Evolutionary conservation across 2,113 vertebrate genomes (phyloP), one percentile per base, ranked within the genome.

Genomic region (Neolamprologus sp.): DNA sequence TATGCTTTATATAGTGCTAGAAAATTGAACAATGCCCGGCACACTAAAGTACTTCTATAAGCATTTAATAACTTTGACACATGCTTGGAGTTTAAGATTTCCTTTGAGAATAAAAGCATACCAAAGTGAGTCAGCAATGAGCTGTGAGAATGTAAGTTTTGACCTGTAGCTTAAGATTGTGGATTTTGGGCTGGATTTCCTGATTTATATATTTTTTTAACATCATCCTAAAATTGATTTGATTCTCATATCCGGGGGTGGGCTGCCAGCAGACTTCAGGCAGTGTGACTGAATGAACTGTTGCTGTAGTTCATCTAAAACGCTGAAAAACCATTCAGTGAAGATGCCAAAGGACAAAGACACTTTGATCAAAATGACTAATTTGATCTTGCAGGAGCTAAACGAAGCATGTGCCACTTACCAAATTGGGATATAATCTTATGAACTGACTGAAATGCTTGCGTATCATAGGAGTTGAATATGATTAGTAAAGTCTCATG

Each of bases 221-320:
- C 35, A 28, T n/a, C 42, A 19, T 83, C 84, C 79, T 26, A 78
- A 54, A 55, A 88, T 81, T 35, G 73, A 87, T 88, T 93, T 71
- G 28, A 81, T 71, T 85, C 84, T 87, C 71, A 82, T 85, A 85
- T 89, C 63, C 4, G 68, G 80, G 57, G 78, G 26, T 80, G 16
- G 81, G 80, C 7, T 40, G 40, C 60, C 58, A 51, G 71, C 80
- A 55, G 53, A 54, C 57, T 57, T 58, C 23, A 54, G 19, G 13
- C 53, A 85, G 49, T 47, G 5, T 82, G 79, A 85, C 51, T 75
- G 80, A 81, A 82, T 82, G 84, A 31, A 81, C 23, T 33, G 37
- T 37, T 73, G 11, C 83, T 87, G 83, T 53, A 75, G 37, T 80
- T 71, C 11, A 86, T 89, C 68, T 78, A 40, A 31, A 58, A 75